These are phyloP conservation scores for Bombus haemorrhoidalis DNA, from an alignment of 1,140 invertebrate genomes.

Conservation along the genomic window DNA sequence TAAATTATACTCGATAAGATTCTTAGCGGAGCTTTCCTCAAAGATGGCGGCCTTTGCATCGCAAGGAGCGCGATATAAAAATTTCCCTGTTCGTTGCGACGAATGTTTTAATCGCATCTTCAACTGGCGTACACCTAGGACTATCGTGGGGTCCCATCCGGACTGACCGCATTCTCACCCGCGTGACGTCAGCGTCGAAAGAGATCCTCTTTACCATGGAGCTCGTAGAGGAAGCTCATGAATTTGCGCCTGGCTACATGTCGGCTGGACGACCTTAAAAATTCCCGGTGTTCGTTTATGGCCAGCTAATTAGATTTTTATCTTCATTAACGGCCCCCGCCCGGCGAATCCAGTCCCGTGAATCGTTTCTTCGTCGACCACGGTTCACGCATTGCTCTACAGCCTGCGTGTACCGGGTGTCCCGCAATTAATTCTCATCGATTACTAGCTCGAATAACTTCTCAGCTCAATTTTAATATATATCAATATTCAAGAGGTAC, in stretches of 20 bases:
- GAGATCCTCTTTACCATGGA: constrained; percentile 59
- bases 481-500: no score
- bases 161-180: constrained; percentile 70
- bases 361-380: constrained; percentile 37
- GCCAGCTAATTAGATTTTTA: constrained; percentile 74
- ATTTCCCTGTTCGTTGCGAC: constrained; percentile 5
- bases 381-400: constrained; percentile 28
- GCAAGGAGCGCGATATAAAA: not conserved
- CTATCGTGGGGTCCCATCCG: constrained; percentile 65
- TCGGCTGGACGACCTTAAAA: constrained; percentile 64
- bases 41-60: no score
- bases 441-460: not conserved
- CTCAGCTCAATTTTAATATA: no score
- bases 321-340: constrained; percentile 71
- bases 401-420: constrained; percentile 45
- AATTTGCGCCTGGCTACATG: constrained; percentile 67
- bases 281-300: constrained; percentile 70
- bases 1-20: not conserved
- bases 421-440: constrained; percentile 52
- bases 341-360: constrained; percentile 52
- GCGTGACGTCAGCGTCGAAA: constrained; percentile 68
- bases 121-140: constrained; percentile 58
- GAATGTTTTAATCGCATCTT: constrained; percentile 57
- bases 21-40: not conserved
- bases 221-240: constrained; percentile 58